Evolutionary conservation across 2,113 vertebrate species (phyloP).

Genomic region (Syrmaticus mikado): DNA sequence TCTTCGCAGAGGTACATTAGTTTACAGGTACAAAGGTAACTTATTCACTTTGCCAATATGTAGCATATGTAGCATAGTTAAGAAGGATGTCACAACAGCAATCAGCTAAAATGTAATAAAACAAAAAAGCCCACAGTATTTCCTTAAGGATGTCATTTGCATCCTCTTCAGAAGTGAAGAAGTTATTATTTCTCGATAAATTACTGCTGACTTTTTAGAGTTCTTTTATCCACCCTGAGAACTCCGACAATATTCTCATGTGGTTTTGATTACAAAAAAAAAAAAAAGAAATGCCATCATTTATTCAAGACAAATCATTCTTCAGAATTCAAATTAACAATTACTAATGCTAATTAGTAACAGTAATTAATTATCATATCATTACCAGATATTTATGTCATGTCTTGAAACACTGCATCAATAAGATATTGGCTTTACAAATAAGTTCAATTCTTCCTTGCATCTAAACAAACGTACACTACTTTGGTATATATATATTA

Average conservation of each 20-base stretch:
- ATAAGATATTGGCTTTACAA: neutral
- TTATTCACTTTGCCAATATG: accelerated
- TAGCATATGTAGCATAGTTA: neutral
- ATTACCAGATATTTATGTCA: neutral
- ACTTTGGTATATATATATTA: neutral
- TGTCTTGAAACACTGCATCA: neutral
- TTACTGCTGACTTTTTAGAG: neutral
- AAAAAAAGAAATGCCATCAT: neutral
- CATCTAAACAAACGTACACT: neutral
- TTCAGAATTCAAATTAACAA: neutral
- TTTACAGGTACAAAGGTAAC: neutral
- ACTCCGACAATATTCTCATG: neutral
- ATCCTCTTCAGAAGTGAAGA: neutral
- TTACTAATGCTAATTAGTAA: neutral
- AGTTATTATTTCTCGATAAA: neutral
- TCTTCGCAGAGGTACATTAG: neutral
- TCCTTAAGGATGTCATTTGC: neutral
- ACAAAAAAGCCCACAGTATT: neutral
- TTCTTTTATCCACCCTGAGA: neutral
- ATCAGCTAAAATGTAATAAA: neutral
- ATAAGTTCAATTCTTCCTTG: neutral
- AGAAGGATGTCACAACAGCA: accelerated
- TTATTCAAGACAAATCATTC: neutral
- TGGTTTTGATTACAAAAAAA: neutral
- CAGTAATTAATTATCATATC: neutral